phyloP scores from a whole-genome alignment of 2,888 invertebrate species.

The Erpobdella octoculata region DNA sequence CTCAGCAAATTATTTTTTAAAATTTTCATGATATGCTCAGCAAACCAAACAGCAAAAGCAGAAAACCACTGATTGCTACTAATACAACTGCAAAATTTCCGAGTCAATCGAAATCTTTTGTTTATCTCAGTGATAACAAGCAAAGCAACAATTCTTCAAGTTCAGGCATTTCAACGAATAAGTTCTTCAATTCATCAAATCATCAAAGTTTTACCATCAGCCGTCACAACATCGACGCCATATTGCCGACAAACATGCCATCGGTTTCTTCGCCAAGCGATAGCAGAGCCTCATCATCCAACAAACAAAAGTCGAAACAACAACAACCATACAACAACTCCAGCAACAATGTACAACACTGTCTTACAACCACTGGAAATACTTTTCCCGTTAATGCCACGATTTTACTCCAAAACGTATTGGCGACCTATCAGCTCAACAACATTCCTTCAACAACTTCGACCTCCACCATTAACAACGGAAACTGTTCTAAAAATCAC shows the following conservation, averaged over 20 bases:
- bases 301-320: background rate
- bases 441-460: background rate
- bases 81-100: too few species aligned
- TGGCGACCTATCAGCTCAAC: conserved; percentile 3
- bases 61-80: too few species aligned
- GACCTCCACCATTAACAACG: background rate
- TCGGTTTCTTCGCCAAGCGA: too few species aligned
- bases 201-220: background rate
- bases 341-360: background rate
- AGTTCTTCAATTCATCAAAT: too few species aligned
- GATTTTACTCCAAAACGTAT: background rate
- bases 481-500: background rate
- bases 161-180: too few species aligned
- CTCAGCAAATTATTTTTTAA: too few species aligned
- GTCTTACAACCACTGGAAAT: too few species aligned
- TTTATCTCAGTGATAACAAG: too few species aligned
- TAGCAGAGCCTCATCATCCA: background rate
- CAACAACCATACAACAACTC: background rate
- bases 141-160: too few species aligned
- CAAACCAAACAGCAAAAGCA: background rate
- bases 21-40: background rate
- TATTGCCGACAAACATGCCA: background rate
- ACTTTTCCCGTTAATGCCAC: background rate
- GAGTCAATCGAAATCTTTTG: too few species aligned
- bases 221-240: background rate